Conservation (phyloP, 2,113 vertebrate genomes). For the Argyrosomus japonicus region DNA sequence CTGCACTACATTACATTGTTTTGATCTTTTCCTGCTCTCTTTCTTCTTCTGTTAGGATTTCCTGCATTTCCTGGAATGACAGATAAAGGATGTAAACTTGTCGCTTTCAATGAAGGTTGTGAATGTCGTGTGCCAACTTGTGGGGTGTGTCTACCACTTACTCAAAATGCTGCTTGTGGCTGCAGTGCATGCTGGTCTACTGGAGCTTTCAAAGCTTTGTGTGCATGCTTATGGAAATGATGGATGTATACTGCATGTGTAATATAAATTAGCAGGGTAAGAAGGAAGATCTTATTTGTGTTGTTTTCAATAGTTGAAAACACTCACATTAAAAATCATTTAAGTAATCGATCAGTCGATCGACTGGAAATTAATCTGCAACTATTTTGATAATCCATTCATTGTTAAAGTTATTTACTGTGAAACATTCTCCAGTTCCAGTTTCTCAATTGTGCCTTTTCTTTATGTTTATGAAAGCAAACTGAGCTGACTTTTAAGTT, state of each 20-base stretch:
- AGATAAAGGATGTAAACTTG: constrained; percentile 4
- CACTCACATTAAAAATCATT: neutral
- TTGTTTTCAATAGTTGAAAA: neutral
- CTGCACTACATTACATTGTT: neutral
- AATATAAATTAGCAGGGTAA: neutral
- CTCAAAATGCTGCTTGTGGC: neutral
- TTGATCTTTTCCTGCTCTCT: neutral
- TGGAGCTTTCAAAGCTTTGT: neutral
- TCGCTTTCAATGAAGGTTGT: neutral
- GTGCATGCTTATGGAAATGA: neutral
- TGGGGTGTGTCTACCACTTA: neutral
- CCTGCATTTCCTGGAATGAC: neutral
- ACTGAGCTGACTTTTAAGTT: neutral
- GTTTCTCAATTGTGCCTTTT: neutral
- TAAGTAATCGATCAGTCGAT: too few relatives aligned
- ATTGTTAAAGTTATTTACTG: neutral
- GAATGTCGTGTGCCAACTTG: neutral
- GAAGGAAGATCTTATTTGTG: neutral
- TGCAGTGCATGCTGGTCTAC: neutral
- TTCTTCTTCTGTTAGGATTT: neutral
- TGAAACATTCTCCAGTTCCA: neutral
- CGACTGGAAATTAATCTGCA: neutral
- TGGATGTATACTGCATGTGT: neutral
- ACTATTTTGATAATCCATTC: neutral
- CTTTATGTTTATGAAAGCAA: neutral